These are phyloP conservation scores for Steatocranus sp. DNA, from an alignment of 2,797 vertebrate genomes.

Conservation along the genomic window DNA sequence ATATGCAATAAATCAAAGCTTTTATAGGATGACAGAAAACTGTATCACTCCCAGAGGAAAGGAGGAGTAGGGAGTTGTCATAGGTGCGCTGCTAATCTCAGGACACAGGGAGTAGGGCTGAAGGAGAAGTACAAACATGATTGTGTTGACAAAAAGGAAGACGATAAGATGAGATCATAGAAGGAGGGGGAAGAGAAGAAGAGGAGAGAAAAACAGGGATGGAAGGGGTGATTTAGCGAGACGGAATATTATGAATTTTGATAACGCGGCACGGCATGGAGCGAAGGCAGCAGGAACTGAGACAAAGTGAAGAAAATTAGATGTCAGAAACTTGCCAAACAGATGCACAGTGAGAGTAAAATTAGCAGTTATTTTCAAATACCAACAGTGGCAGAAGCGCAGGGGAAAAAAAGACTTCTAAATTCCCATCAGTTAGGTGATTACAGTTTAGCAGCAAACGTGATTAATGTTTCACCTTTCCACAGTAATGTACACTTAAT, in stretches of 20 bases:
- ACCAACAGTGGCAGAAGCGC: background rate
- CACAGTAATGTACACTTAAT: background rate
- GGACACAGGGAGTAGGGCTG: constrained; percentile 8
- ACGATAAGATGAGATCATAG: constrained; percentile 27
- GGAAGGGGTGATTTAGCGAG: constrained; percentile 9
- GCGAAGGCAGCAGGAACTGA: constrained; percentile 43
- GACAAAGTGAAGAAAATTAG: constrained; percentile 53
- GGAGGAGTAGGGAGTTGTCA: constrained; percentile 22
- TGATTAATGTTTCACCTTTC: background rate
- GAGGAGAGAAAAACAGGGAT: background rate
- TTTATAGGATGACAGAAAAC: constrained; percentile 47
- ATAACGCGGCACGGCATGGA: constrained; percentile 24
- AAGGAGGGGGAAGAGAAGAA: background rate
- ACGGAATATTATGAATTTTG: constrained; percentile 54
- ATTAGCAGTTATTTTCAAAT: constrained; percentile 20
- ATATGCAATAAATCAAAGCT: constrained; percentile 62
- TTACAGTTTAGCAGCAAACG: background rate
- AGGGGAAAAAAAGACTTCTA: background rate
- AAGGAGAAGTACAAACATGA: constrained; percentile 1
- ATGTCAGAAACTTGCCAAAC: constrained; percentile 42
- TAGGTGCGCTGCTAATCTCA: constrained; percentile 15
- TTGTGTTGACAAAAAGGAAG: constrained; percentile 19
- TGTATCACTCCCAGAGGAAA: constrained; percentile 16
- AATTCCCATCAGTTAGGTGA: background rate
- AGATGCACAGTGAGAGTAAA: constrained; percentile 21